Conservation (phyloP, 2,888 invertebrate genomes). For the Stomorhina lunata region DNA sequence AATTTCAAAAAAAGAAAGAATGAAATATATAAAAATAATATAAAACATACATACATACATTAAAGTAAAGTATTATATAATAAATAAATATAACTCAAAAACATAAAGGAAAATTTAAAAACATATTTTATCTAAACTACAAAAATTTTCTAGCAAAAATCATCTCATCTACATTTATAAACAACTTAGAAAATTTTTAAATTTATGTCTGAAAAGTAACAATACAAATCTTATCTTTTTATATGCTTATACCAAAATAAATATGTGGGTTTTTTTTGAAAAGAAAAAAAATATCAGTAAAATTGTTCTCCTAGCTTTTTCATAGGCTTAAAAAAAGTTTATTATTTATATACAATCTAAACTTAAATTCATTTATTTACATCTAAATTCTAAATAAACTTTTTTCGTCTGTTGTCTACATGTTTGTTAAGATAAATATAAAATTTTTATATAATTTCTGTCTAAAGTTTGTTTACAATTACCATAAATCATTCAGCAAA, state of each 20-base stretch:
- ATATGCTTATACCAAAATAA: slow-evolving; percentile 33
- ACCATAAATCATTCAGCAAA: slow-evolving; percentile 46
- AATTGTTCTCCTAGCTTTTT: neutral
- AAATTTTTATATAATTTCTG: slow-evolving; percentile 2
- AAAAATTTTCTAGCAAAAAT: slow-evolving; percentile 1
- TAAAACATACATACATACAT: slow-evolving; percentile 33
- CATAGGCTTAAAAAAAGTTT: slow-evolving; percentile 12
- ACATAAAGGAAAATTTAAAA: slow-evolving; percentile 50
- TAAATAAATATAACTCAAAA: slow-evolving; percentile 48
- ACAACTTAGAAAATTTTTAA: slow-evolving; percentile 3
- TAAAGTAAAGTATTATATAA: neutral
- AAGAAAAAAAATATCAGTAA: neutral
- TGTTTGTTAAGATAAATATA: slow-evolving; percentile 4
- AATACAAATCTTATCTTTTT: slow-evolving; percentile 23
- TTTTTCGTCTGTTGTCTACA: neutral
- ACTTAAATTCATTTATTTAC: slow-evolving; percentile 25
- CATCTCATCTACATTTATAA: neutral
- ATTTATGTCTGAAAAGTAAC: neutral
- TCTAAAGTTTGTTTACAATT: slow-evolving; percentile 24
- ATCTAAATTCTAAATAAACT: neutral
- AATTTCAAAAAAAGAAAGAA: slow-evolving; percentile 4
- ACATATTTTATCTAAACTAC: slow-evolving; percentile 35
- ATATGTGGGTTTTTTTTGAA: neutral
- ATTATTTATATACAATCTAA: neutral
- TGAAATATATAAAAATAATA: too few species aligned